A percentile compares a stretch with the other conserved stretches of the same genome.
Conservation (phyloP, 1,140 invertebrate genomes). For the Caenorhabditis latens region DNA sequence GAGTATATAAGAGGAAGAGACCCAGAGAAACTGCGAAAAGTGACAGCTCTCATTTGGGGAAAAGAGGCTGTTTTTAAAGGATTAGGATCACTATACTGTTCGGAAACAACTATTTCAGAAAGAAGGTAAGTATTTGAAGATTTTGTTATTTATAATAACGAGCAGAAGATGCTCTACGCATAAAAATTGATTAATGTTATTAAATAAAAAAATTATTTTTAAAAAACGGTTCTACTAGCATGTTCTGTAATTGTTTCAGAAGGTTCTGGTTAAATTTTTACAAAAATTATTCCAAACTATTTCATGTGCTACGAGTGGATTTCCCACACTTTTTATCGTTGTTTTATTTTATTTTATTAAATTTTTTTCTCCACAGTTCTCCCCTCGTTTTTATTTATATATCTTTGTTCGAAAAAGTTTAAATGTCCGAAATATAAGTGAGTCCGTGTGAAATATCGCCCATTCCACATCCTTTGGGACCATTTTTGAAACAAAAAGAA, state of each 20-base stretch:
- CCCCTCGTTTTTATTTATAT: not conserved
- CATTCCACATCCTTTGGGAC: slow-evolving; percentile 20
- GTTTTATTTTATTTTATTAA: too few species aligned
- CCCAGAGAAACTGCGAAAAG: not conserved
- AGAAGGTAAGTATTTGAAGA: too few species aligned
- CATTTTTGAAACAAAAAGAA: slow-evolving; percentile 14
- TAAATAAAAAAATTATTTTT: too few species aligned
- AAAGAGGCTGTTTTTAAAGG: slow-evolving; percentile 13
- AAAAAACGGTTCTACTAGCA: too few species aligned
- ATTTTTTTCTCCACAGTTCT: not conserved
- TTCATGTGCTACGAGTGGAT: too few species aligned
- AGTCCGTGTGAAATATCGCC: slow-evolving; percentile 37
- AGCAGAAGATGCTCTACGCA: too few species aligned
- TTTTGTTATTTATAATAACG: too few species aligned
- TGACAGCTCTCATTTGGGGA: slow-evolving; percentile 19
- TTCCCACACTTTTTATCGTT: too few species aligned
- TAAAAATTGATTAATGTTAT: too few species aligned
- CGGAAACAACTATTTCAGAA: not conserved
- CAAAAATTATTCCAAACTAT: too few species aligned
- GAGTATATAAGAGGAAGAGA: not conserved
- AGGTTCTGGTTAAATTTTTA: too few species aligned
- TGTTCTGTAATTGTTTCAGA: too few species aligned
- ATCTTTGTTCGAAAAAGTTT: not conserved
- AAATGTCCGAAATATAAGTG: slow-evolving; percentile 15
- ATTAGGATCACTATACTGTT: slow-evolving; percentile 28